Base-by-base conservation (phyloP, 2,888 invertebrate species). In the Galeopsomyia nigrocyanea region DNA sequence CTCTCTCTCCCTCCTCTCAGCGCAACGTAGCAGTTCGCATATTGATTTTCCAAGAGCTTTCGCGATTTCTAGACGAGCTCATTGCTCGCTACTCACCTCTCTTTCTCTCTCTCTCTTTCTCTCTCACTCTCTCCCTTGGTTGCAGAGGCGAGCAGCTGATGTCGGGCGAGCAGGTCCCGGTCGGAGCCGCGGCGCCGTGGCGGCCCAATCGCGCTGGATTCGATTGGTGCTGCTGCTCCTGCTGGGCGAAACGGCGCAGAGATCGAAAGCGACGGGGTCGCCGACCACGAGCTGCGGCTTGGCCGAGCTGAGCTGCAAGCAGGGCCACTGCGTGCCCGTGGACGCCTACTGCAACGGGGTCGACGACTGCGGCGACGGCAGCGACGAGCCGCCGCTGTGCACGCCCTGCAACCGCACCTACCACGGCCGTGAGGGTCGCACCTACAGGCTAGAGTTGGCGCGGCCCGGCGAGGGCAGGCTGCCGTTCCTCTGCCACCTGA, bases 361-460 rank as follows among this genome's bases (percentile, higher is more conserved):
- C 79, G 91, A 93, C 87, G 94, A 96, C 87, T 96, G 96, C 87
- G 92, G 93, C 39, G 96, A 96, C 88, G 90, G 90, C 78, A 94
- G 94, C 82, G 95, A 95, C 87, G 96, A 95, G 87, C 95, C 95
- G 65, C 88, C 90, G 76, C 91, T 91, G 84, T 95, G 95, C 86
- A 92, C 93, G 0, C 86, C 86, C n/a, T 96, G 96, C 89, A 96
- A 96, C 88, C 91, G 95, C 82, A 96, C 96, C 65, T 96, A 95
- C 88, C 95, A 95, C 87, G 96, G 96, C 14, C 94, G 93, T 83
- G 92, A 93, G 79, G 95, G 95, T n/a, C 76, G 82, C 7, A 83
- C 83, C n/a, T 83, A 79, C 91, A 92, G 92, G 81, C 88, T 96
- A 85, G 91, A 90, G 79, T 91, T 95, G 83, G 90, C 92, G 79